Conservation (phyloP, 2,113 vertebrate species). For the Paraplagusia blochii region DNA sequence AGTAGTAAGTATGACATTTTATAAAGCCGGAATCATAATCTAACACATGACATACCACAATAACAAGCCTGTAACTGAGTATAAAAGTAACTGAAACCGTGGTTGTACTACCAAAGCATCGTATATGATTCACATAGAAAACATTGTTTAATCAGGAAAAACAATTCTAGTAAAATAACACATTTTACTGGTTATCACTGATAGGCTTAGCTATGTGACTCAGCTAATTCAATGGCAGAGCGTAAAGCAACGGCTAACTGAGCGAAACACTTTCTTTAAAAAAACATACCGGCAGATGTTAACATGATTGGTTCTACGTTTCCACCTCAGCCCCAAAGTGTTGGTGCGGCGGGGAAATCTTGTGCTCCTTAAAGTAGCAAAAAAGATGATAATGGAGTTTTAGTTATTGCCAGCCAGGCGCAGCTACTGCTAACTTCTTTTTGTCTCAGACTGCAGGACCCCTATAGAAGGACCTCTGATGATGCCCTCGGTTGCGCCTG, state of each 20-base stretch:
- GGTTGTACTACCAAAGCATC: background rate
- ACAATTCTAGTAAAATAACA: background rate
- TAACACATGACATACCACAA: too few species aligned
- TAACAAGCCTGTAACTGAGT: too few species aligned
- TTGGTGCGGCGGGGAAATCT: background rate
- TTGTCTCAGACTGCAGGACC: constrained; percentile 41
- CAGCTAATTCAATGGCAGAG: constrained; percentile 76
- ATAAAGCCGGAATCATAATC: too few species aligned
- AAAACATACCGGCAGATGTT: constrained; percentile 77
- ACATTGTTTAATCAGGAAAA: background rate
- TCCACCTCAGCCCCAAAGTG: constrained; percentile 23
- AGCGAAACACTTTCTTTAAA: constrained; percentile 10
- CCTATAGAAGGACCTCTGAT: constrained; percentile 32
- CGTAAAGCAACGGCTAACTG: constrained; percentile 31
- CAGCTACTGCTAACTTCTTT: constrained; percentile 43
- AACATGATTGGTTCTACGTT: constrained; percentile 66
- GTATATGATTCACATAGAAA: background rate
- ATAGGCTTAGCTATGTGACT: constrained; percentile 72
- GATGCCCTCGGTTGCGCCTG: constrained; percentile 37
- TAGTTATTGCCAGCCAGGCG: background rate
- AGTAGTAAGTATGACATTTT: too few species aligned
- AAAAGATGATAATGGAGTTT: background rate
- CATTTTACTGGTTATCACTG: background rate
- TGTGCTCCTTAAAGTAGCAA: fast-evolving
- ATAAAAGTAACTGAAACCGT: too few species aligned